Evolutionary conservation across 1,140 invertebrate genomes (phyloP).

Genomic region (Phocides pigmalion): DNA sequence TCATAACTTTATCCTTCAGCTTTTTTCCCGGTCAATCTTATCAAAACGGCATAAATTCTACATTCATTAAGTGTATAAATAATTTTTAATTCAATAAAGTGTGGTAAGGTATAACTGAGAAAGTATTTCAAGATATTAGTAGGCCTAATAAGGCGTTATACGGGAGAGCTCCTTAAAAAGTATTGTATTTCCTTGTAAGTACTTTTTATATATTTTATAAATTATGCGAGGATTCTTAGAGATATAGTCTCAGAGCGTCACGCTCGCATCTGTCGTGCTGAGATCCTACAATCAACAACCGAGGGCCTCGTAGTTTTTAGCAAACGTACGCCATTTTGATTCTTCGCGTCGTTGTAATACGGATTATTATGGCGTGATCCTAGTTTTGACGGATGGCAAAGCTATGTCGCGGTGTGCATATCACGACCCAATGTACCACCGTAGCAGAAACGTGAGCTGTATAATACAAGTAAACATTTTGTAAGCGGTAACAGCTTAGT

Average conservation of each 20-base stretch:
- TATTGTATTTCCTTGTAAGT: slow-evolving; percentile 10
- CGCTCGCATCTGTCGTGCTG: slow-evolving; percentile 40
- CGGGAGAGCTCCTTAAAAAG: background rate
- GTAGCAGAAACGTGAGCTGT: slow-evolving; percentile 37
- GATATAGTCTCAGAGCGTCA: slow-evolving; percentile 37
- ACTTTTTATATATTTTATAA: slow-evolving; percentile 27
- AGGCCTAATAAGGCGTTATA: background rate
- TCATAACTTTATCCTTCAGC: too few relatives aligned
- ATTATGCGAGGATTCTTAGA: slow-evolving; percentile 29
- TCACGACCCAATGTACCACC: slow-evolving; percentile 27
- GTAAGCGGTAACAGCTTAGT: too few relatives aligned
- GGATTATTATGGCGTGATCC: slow-evolving; percentile 1
- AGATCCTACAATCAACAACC: slow-evolving; percentile 34
- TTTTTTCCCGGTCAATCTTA: too few relatives aligned
- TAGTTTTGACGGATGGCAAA: slow-evolving; percentile 23
- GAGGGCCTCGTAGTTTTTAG: slow-evolving; percentile 5
- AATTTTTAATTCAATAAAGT: too few relatives aligned
- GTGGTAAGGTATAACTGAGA: too few relatives aligned
- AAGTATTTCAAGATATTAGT: too few relatives aligned
- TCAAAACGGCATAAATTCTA: too few relatives aligned
- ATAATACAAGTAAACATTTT: slow-evolving; percentile 39
- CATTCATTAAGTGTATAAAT: too few relatives aligned
- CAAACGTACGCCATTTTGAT: background rate
- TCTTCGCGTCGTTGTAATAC: slow-evolving; percentile 9
- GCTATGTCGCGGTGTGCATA: slow-evolving; percentile 29